Percentiles rank a stretch among this genome's conserved stretches.
Evolutionary conservation across 1,140 invertebrate species (phyloP).

Genomic region (Diabrotica undecimpunctata): DNA sequence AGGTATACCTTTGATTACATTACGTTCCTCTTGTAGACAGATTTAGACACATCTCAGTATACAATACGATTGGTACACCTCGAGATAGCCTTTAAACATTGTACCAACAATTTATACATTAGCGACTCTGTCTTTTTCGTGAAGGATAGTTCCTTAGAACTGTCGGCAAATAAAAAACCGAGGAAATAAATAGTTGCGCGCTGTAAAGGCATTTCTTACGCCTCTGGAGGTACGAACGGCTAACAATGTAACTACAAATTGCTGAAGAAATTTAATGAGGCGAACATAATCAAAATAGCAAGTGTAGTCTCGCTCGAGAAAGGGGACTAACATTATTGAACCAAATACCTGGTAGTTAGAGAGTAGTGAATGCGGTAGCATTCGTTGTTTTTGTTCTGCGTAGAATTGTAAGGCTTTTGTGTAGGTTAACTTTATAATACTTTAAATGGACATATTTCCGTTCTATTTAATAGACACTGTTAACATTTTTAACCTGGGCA

Average conservation of each 20-base stretch:
- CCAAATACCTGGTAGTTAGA: slow-evolving; percentile 2
- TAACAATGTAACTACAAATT: slow-evolving; percentile 3
- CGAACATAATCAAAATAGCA: not conserved
- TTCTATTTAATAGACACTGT: no score
- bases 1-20: no score
- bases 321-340: slow-evolving; percentile 2
- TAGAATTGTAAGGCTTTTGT: no score
- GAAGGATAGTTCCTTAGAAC: not conserved
- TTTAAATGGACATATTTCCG: no score
- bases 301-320: not conserved
- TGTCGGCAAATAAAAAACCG: not conserved
- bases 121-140: no score
- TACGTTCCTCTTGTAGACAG: no score
- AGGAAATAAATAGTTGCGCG: not conserved
- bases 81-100: no score
- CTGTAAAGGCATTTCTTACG: not conserved
- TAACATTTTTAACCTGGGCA: no score
- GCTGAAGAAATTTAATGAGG: slow-evolving; percentile 2
- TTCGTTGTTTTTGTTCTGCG: not conserved
- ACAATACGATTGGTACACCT: no score
- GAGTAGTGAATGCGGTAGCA: not conserved
- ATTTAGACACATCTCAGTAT: no score
- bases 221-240: not conserved
- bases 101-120: no score
- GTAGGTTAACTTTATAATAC: no score